Conservation (phyloP, 2,797 vertebrate species). For the Eospalax fontanierii region DNA sequence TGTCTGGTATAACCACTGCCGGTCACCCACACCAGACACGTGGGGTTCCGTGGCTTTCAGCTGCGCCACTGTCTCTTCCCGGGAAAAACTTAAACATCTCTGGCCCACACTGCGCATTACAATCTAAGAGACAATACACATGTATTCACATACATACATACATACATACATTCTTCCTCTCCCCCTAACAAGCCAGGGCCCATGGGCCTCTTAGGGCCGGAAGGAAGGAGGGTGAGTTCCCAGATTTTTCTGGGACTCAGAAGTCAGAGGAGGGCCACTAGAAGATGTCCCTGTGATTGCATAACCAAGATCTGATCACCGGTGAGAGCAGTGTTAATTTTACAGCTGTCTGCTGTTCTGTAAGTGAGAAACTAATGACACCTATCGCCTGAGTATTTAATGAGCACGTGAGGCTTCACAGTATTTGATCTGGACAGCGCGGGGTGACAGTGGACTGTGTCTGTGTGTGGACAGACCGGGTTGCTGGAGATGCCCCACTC, state of each 20-base stretch:
- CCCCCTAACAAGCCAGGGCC: background rate
- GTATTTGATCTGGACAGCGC: background rate
- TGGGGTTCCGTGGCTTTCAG: conserved; percentile 88
- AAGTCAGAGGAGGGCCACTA: background rate
- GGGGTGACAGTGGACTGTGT: background rate
- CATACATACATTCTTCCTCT: too few species aligned
- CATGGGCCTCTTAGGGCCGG: background rate
- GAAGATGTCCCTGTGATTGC: background rate
- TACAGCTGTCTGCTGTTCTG: background rate
- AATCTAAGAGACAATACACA: conserved; percentile 83
- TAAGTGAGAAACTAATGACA: background rate
- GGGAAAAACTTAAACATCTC: conserved; percentile 90
- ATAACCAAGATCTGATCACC: background rate
- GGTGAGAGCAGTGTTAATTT: background rate
- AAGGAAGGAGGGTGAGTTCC: background rate
- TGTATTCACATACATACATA: background rate
- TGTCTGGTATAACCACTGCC: conserved; percentile 95
- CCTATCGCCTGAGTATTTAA: background rate
- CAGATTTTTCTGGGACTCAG: background rate
- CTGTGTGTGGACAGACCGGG: too few species aligned
- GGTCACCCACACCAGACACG: conserved; percentile 77
- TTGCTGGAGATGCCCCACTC: background rate
- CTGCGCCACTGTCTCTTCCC: conserved; percentile 85
- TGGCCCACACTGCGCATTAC: conserved; percentile 83
- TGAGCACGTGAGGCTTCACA: background rate